phyloP scores from a whole-genome alignment of 2,797 vertebrate species.

The Leuciscus waleckii region DNA sequence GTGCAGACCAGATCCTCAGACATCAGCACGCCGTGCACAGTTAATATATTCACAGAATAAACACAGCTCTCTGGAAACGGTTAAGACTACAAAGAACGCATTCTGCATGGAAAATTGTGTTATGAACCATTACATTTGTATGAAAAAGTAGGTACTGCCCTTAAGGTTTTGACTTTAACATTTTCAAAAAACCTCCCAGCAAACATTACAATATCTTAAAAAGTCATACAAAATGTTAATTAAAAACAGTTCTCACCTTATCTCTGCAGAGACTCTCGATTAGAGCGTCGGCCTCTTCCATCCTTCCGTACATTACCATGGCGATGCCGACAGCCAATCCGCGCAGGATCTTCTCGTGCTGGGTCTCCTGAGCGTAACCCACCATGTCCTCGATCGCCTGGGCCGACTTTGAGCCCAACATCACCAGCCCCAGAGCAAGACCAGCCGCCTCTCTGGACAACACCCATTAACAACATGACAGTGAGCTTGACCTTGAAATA shows the following conservation, averaged over 20 bases:
- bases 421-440: conserved; percentile 93
- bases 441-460: conserved; percentile 91
- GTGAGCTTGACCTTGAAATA: neutral
- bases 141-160: neutral
- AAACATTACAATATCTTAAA: neutral
- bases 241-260: conserved; percentile 78
- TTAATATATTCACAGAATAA: conserved; percentile 12
- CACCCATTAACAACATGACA: neutral
- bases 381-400: conserved; percentile 99
- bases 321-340: conserved; percentile 97
- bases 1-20: conserved; percentile 40
- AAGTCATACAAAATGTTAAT: neutral
- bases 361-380: conserved; percentile 97
- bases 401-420: conserved; percentile 98
- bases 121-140: too few species aligned
- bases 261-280: conserved; percentile 99
- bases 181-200: neutral
- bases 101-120: neutral
- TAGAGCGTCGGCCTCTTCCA: conserved; percentile 97
- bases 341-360: conserved; percentile 97
- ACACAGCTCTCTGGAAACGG: neutral
- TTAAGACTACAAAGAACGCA: neutral
- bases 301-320: conserved; percentile 96
- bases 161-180: neutral
- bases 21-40: neutral